Evolutionary conservation across 92 coral and sea anemone genomes (phyloP), one percentile per base, ranked within the genome.

Genomic region (Zoanthus solanderi): DNA sequence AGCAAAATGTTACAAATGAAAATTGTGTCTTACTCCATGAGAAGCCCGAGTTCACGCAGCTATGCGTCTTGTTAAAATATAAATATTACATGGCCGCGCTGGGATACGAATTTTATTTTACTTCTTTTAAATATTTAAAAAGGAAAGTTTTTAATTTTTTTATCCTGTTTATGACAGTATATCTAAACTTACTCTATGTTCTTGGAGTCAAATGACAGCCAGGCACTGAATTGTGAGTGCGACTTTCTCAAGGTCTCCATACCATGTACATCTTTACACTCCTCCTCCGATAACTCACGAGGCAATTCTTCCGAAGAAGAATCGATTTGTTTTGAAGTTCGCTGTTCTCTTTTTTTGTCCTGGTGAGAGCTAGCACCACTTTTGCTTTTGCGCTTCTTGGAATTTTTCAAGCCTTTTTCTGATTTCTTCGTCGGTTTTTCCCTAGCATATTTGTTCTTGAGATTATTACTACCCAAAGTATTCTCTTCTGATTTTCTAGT

Each of bases 161-260:
- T 23, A 23, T 23, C 23, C 23, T 23, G 23, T 37, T 37, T 37
- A 37, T 37, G 42, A 28, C 1, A 15, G 10, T 56, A 4, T 3
- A 16, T 30, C 28, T 14, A 30, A 42, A 92, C 98, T 95, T 91
- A 95, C 98, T 95, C 93, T 37, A 95, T 86, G 23, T 92, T 92
- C 78, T 91, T 95, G n/a, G 94, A 76, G 42, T 87, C 94, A 77
- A 93, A 57, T 34, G 93, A 91, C 12, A 91, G 77, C 90, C 95
- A 94, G 10, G 96, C 94, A 65, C 98, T 95, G 84, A 93, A 95
- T 75, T 86, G 83, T 42, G 88, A 80, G 48, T 91, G 92, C 57
- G 90, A 83, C 54, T 71, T 42, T 9, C 73, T 58, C 14, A 95
- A 86, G 2, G 90, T 87, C 9, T 89, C 94, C 47, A 87, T 68